Evolutionary conservation across 2,113 vertebrate species (phyloP), one percentile per base, ranked within the genome.

Genomic region (Entelurus aequoreus): DNA sequence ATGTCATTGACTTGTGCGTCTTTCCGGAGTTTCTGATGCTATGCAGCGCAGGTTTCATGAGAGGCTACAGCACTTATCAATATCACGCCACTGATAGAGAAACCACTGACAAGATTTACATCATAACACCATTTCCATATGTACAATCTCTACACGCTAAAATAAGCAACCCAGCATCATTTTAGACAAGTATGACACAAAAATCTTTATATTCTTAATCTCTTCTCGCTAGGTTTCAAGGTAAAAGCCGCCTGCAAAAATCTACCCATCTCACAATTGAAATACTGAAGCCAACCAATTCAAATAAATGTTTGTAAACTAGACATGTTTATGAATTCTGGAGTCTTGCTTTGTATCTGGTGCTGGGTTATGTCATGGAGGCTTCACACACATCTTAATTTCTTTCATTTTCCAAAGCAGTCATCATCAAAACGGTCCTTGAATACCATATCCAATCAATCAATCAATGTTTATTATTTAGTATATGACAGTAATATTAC

Each of bases 131-230:
- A 63, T 77, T 82, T 72, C 65, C 59, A 56, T 81, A 86, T 74
- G 66, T 83, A 83, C 78, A 86, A 66, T 76, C 69, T 69, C 72
- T 47, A 44, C 62, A 79, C 79, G 71, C 74, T 84, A 86, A 81
- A 74, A 77, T 62, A 64, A 69, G 69, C 48, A 71, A 80, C 54
- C 65, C 69, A 72, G 66, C 9, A 50, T 70, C 66, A 60, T 59
- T 48, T 61, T 52, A 59, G 65, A 77, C 51, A 19, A 63, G 35
- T 40, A 69, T 49, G 44, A 71, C 72, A 72, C 40, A 56, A 77
- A 74, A 61, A 54, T 37, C 15, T 48, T 46, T 16, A 46, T 54
- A 46, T 21, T 37, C 37, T 59, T 28, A 40, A 21, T 65, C 47
- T 63, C 47, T 53, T 58, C 57, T 54, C 48, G 66, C 54, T 59